Conservation (phyloP, 2,888 invertebrate genomes). For the Cartodere bifasciata region DNA sequence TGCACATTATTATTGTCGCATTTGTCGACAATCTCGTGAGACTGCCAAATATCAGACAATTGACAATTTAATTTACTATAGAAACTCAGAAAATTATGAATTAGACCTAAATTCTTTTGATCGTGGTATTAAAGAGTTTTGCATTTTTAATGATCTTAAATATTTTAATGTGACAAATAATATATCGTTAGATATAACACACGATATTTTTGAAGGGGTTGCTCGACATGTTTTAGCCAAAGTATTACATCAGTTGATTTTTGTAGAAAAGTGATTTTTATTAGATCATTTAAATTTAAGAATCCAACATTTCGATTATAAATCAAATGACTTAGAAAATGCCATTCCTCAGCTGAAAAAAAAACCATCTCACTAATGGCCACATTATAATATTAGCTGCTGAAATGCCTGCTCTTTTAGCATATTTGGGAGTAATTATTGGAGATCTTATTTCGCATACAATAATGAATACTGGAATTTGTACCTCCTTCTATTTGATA, state of each 20-base stretch:
- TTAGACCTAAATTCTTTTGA: slow-evolving; percentile 2
- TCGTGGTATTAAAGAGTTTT: slow-evolving; percentile 8
- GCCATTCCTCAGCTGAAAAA: slow-evolving; percentile 5
- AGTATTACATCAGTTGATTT: slow-evolving; percentile 7
- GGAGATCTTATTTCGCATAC: slow-evolving; percentile 6
- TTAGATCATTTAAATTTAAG: slow-evolving; percentile 7
- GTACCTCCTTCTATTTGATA: slow-evolving; percentile 1
- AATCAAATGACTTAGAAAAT: slow-evolving; percentile 9
- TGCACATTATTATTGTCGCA: slow-evolving; percentile 9
- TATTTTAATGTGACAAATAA: slow-evolving; percentile 9
- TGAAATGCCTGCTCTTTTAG: slow-evolving; percentile 10
- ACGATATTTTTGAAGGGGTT: slow-evolving; percentile 10
- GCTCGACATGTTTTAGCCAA: slow-evolving; percentile 9
- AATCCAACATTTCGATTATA: slow-evolving; percentile 11
- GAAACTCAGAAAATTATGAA: slow-evolving; percentile 8
- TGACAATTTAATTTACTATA: slow-evolving; percentile 5
- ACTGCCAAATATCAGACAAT: slow-evolving; percentile 1
- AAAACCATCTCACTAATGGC: slow-evolving; percentile 5
- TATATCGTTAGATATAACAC: slow-evolving; percentile 10
- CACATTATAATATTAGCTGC: slow-evolving; percentile 9
- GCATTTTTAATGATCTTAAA: slow-evolving; percentile 9
- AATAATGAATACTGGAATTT: slow-evolving; percentile 3
- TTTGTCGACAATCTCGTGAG: slow-evolving; percentile 7
- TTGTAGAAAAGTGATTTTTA: slow-evolving; percentile 5
- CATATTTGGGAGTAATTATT: slow-evolving; percentile 11